These are phyloP conservation scores for Aphelocoma californica DNA, from an alignment of 2,797 vertebrate genomes.

Conservation along the genomic window DNA sequence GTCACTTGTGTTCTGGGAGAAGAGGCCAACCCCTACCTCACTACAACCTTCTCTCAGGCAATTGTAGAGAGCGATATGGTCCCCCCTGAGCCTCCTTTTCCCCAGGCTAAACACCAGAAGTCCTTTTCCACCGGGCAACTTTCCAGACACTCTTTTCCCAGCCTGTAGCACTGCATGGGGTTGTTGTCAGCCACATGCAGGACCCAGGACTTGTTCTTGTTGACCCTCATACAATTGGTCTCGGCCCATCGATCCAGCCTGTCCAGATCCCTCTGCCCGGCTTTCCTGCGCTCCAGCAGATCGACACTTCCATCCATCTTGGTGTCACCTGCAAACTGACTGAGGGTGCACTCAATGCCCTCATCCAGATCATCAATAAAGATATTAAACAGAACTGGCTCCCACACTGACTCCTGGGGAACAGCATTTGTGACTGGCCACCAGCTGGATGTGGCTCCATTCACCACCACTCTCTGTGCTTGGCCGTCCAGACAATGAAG, in stretches of 20 bases:
- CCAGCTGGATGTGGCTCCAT: background rate
- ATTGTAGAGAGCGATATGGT: background rate
- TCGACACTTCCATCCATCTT: background rate
- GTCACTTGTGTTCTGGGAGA: background rate
- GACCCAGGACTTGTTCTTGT: rapidly evolving
- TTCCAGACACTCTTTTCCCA: background rate
- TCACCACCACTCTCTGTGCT: background rate
- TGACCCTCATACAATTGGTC: background rate
- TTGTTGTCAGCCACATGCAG: background rate
- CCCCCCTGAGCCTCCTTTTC: background rate
- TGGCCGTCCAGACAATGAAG: rapidly evolving
- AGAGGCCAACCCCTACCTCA: background rate
- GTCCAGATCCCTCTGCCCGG: background rate
- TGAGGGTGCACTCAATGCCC: background rate
- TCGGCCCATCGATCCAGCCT: rapidly evolving
- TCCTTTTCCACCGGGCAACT: background rate
- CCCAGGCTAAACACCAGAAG: background rate
- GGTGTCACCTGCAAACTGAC: background rate
- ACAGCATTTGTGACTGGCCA: background rate
- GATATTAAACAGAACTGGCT: background rate
- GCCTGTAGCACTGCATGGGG: background rate
- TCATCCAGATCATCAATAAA: background rate
- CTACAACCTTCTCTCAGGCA: background rate
- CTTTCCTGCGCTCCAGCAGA: background rate
- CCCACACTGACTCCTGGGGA: background rate